Conservation (phyloP, 2,797 vertebrate species). For the Brotula barbata region DNA sequence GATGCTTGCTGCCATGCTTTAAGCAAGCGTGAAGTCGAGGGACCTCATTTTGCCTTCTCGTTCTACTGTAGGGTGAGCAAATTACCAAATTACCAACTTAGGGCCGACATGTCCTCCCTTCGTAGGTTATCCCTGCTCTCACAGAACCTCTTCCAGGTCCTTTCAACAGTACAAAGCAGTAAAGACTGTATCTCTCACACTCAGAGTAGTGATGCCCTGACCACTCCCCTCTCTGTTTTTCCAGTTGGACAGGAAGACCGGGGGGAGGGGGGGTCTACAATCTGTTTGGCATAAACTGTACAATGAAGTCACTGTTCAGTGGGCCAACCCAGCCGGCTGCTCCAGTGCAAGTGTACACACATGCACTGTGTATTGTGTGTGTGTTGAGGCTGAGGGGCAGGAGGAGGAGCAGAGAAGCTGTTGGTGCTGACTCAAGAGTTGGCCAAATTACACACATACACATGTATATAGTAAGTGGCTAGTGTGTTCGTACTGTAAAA, state of each 20-base stretch:
- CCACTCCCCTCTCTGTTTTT: slow-evolving; percentile 65
- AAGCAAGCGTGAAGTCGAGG: too few relatives aligned
- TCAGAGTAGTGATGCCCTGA: slow-evolving; percentile 28
- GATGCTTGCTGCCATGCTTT: too few relatives aligned
- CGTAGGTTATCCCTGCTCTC: slow-evolving; percentile 35
- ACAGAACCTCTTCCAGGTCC: slow-evolving; percentile 49
- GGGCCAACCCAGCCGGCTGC: slow-evolving; percentile 54
- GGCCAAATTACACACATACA: slow-evolving; percentile 12
- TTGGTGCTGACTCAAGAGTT: slow-evolving; percentile 59
- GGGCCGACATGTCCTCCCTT: slow-evolving; percentile 14
- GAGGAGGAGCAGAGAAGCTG: slow-evolving; percentile 45
- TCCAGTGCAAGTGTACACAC: slow-evolving; percentile 3
- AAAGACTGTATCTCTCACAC: slow-evolving; percentile 38
- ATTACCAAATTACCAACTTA: too few relatives aligned
- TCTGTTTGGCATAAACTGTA: slow-evolving; percentile 77
- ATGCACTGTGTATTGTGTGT: not conserved
- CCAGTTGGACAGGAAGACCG: slow-evolving; percentile 67
- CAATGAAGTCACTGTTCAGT: slow-evolving; percentile 78
- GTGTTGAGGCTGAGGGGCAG: slow-evolving; percentile 22
- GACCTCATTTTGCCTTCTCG: too few relatives aligned
- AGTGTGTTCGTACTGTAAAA: slow-evolving; percentile 8
- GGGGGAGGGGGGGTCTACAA: slow-evolving; percentile 52
- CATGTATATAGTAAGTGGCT: slow-evolving; percentile 7
- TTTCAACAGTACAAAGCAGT: slow-evolving; percentile 51
- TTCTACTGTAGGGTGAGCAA: too few relatives aligned